Evolutionary conservation across 2,888 invertebrate genomes (phyloP).

Genomic region (Eupithecia insigniata): DNA sequence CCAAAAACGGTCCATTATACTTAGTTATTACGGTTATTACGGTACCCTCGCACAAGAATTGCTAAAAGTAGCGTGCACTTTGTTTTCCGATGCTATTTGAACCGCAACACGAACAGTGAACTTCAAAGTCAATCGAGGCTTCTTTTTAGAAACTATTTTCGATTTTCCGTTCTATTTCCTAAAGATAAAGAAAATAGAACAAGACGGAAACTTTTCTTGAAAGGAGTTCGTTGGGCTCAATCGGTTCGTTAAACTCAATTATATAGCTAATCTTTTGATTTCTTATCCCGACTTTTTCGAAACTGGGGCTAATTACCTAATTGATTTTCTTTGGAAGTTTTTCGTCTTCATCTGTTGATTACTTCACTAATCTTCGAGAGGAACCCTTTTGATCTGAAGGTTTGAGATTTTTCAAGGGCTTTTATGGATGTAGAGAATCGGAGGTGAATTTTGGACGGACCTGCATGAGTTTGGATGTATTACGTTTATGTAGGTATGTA

Average conservation of each 20-base stretch:
- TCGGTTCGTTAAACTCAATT: conserved; percentile 48
- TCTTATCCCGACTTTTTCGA: conserved; percentile 43
- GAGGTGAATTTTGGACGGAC: not conserved
- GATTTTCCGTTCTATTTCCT: conserved; percentile 13
- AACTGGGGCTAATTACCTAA: conserved; percentile 44
- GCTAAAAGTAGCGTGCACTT: not conserved
- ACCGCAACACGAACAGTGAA: conserved; percentile 15
- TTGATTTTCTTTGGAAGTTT: conserved; percentile 45
- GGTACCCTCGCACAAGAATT: not conserved
- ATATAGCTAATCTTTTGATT: conserved; percentile 46
- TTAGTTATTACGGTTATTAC: not conserved
- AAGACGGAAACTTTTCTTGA: conserved; percentile 29
- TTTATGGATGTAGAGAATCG: not conserved
- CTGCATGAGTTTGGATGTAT: not conserved
- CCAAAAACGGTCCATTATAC: not conserved
- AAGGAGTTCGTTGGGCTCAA: conserved; percentile 30
- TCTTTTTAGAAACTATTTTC: conserved; percentile 14
- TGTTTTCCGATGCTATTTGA: conserved; percentile 13
- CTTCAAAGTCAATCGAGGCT: conserved; percentile 4
- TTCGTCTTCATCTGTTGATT: conserved; percentile 24
- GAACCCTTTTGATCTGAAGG: not conserved
- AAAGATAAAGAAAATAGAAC: conserved; percentile 27
- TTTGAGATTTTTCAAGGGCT: not conserved
- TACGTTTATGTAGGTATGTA: not conserved
- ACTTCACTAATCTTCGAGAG: conserved; percentile 23